These are phyloP conservation scores for Diachasmimorpha longicaudata DNA, from an alignment of 1,140 invertebrate species.

Conservation along the genomic window DNA sequence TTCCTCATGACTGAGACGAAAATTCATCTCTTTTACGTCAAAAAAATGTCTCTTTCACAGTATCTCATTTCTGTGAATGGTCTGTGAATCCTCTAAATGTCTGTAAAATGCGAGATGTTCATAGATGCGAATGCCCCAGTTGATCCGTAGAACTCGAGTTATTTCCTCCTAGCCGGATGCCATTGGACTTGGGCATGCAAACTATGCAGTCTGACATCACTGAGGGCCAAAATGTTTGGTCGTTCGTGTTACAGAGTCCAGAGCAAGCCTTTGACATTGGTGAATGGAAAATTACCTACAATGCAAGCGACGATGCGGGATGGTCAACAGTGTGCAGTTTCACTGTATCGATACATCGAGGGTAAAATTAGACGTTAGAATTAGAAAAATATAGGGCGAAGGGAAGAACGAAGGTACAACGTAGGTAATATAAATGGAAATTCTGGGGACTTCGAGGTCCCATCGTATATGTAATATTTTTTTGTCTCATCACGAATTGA, in stretches of 20 bases:
- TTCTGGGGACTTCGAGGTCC: too few species aligned
- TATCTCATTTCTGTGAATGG: not conserved
- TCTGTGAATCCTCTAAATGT: not conserved
- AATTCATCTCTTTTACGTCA: too few species aligned
- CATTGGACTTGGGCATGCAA: conserved; percentile 3
- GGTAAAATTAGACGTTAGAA: conserved; percentile 31
- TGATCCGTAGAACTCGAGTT: conserved; percentile 2
- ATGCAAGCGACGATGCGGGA: conserved; percentile 58
- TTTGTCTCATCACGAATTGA: too few species aligned
- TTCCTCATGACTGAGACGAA: too few species aligned
- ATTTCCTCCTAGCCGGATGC: not conserved
- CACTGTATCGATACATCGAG: conserved; percentile 49
- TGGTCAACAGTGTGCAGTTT: conserved; percentile 61
- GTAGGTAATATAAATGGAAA: too few species aligned
- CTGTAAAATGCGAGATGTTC: not conserved
- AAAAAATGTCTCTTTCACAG: not conserved
- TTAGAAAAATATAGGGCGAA: too few species aligned
- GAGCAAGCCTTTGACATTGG: conserved; percentile 53
- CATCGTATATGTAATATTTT: too few species aligned
- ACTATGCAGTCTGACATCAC: conserved; percentile 3
- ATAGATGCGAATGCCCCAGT: not conserved
- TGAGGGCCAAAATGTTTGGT: conserved; percentile 5
- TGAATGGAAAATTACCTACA: conserved; percentile 56
- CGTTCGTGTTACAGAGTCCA: conserved; percentile 46
- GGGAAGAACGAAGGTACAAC: too few species aligned